A percentile compares a stretch with the other conserved stretches of the same genome.
phyloP scores from a whole-genome alignment of 2,113 vertebrate species.

The Oryzias woworae region DNA sequence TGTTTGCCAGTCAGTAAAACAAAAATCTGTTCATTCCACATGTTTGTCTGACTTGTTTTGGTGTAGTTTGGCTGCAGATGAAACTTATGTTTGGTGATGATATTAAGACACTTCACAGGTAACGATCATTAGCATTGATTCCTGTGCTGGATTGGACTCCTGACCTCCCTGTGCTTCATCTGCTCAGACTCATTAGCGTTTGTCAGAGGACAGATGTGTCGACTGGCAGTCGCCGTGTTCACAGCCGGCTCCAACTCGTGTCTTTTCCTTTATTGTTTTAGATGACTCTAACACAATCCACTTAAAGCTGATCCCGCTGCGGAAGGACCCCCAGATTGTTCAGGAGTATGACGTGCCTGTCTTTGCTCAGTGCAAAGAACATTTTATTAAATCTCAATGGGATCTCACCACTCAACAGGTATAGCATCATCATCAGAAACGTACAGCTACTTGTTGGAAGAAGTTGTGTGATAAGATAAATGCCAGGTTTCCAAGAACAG shows the following conservation, averaged over 20 bases:
- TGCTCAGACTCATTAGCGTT: too few relatives aligned
- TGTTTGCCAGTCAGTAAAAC: too few relatives aligned
- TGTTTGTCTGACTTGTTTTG: too few relatives aligned
- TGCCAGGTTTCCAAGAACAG: conserved; percentile 8
- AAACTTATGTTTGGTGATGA: too few relatives aligned
- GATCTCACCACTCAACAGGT: conserved; percentile 98
- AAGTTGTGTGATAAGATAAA: not conserved
- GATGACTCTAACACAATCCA: conserved; percentile 97
- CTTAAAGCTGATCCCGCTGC: conserved; percentile 90
- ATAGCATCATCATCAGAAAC: not conserved
- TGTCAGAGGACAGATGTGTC: too few relatives aligned
- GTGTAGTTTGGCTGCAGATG: too few relatives aligned
- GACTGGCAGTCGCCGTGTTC: too few relatives aligned
- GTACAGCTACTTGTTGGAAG: not conserved
- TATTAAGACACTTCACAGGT: too few relatives aligned
- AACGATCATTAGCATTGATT: too few relatives aligned
- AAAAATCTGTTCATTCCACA: too few relatives aligned
- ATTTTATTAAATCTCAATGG: conserved; percentile 93
- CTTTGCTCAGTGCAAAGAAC: conserved; percentile 92
- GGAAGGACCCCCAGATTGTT: conserved; percentile 87
- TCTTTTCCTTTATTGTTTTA: conserved; percentile 44
- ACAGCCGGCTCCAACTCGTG: not conserved
- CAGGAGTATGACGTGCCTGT: conserved; percentile 96
- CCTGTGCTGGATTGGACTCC: too few relatives aligned
- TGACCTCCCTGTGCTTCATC: too few relatives aligned